Evolutionary conservation across 2,888 invertebrate species (phyloP), one percentile per base, ranked within the genome.

Genomic region (Hirtodrosophila duncani): DNA sequence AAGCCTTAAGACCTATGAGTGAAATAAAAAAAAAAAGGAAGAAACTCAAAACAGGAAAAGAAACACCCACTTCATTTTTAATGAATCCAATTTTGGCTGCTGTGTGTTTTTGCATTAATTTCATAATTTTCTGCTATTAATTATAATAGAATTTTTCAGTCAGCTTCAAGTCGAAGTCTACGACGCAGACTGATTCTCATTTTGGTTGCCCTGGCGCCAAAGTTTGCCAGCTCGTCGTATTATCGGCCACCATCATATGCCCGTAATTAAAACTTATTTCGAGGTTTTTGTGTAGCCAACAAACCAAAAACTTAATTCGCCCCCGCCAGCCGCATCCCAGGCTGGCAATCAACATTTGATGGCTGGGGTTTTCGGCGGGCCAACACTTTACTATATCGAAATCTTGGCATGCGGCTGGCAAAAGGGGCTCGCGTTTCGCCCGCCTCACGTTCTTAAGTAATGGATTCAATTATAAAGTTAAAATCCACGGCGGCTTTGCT

Each of bases 231-330:
- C 18, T 36, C 51, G 51, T 31, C 51, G 33, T 62, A 77, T 74
- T 74, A 74, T 74, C 79, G 75, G 81, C 69, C 81, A 78, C 75
- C 81, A 79, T 75, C 75, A 75, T 75, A 81, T 75, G 75, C 75
- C 72, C 79, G 81, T 75, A 75, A 75, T 75, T 75, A 75, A 75
- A 75, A 81, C 70, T 81, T 78, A 81, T 75, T 75, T 75, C 57
- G 70, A 60, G 78, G 80, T 67, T 79, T 57, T 70, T 67, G 59
- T 57, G 53, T 67, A 59, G 60, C 81, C 78, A 80, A 77, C 78
- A 74, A 74, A 80, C 78, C 81, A 74, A 74, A 71, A 80, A 74
- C 72, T 80, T 80, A 72, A 77, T 72, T 65, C 68, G 57, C 63
- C 44, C 46, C 34, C 48, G n/a, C n/a, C n/a, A n/a, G n/a, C n/a